Evolutionary conservation across 2,888 invertebrate genomes (phyloP), one percentile per base, ranked within the genome.

Genomic region (Trachelus stipa): DNA sequence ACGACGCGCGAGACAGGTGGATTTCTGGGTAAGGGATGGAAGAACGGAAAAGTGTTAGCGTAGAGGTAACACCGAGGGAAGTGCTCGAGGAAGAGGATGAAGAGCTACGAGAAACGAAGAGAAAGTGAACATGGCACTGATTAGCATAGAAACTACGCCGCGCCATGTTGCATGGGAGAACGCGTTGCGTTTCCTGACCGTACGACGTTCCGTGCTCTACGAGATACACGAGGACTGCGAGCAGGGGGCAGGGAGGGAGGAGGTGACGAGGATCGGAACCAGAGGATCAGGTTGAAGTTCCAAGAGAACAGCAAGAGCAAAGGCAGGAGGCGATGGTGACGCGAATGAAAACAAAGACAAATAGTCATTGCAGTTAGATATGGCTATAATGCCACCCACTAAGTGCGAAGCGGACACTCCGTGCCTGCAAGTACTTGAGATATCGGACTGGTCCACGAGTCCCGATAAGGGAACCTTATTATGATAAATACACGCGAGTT

Each of bases 101-200:
- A 76, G 77, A 73, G 76, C 73, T 73, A 76, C 35, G 77, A 76
- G 78, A 73, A 74, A 56, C 33, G 34, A 40, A 71, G 34, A 34
- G 69, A 76, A 34, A 69, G 40, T 81, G 81, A 87, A 88, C 87
- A 88, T 82, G 88, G 83, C 79, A 83, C 87, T 87, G 87, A 88
- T 88, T 88, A 88, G 88, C 88, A 88, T 88, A 88, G 87, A 88
- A 88, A 88, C 87, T 88, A 86, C 85, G 85, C 84, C 83, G 79
- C 85, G 80, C 80, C 88, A 84, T 87, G 87, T 87, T 85, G 85
- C 80, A 83, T 78, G 79, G 79, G 76, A 74, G 71, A 33, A 71
- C 71, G 33, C 31, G 71, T 34, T 56, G 56, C 56, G 56, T 56
- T 56, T 23, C 56, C 56, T 56, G 15, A 2, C 9, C 56, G 56